Base-by-base conservation (phyloP, 2,113 vertebrate species). In the Syngnathoides biaculeatus region DNA sequence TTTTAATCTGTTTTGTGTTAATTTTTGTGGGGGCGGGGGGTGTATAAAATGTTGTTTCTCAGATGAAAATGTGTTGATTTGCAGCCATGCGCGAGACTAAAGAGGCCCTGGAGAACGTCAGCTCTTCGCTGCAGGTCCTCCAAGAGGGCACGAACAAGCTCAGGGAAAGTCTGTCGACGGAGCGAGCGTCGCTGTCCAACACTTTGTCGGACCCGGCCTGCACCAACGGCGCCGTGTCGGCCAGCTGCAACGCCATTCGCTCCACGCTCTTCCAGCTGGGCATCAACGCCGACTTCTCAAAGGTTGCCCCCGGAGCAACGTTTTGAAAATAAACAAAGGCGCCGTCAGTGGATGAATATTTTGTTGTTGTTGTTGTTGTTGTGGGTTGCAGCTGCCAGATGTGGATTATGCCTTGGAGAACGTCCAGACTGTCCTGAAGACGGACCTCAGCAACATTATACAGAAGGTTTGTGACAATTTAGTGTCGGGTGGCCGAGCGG, bases 41-140 rank as follows among this genome's bases (percentile, higher is more conserved):
- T 57, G n/a, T n/a, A n/a, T 53, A 42, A 64, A 1, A 45, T 39
- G n/a, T 50, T 42, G n/a, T 39, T 35, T 53, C 7, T 59, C n/a
- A n/a, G 5, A 7, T 5, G 5, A 50, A 64, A 48, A n/a, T 12
- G 8, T 67, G 22, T 39, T 55, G 17, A 43, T 38, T 35, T 64
- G 3, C 72, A 99, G 97, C 91, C 17, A 96, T 99, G 90, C 90
- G 86, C 74, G 93, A 94, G 79, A 94, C 94, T 0, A 94, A 92
- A 74, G 93, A 93, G 79, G 90, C 94, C 0, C 80, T 99, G 58
- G 91, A 94, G 87, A 93, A 85, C 0, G 79, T 95, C 79, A 93
- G 89, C 14, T 86, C 84, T 0, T 91, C 92, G 0, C 72, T 95
- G 67, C 92, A 93, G 78, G 89, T 91, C 17, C 84, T 96, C 70